These are phyloP conservation scores for Drosophila pseudoananassae DNA, from an alignment of 1,140 invertebrate genomes.

Conservation along the genomic window DNA sequence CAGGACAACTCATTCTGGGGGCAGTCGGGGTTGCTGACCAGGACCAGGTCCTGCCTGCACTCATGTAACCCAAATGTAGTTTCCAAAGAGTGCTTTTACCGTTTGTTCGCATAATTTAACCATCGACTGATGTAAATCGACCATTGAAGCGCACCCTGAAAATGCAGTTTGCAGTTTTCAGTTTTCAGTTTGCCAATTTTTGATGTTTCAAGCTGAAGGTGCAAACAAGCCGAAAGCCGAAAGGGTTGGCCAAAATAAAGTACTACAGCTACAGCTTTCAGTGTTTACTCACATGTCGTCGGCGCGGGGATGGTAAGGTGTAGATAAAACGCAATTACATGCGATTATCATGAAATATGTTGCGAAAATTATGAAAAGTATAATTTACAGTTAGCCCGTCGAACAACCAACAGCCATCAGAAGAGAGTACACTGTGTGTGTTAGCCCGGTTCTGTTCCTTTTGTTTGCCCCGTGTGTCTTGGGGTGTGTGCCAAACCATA, in stretches of 20 bases:
- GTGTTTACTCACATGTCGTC: slow-evolving; percentile 74
- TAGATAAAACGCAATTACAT: slow-evolving; percentile 84
- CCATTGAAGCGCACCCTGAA: slow-evolving; percentile 72
- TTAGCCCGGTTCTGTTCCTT: slow-evolving; percentile 19
- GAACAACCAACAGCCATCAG: slow-evolving; percentile 11
- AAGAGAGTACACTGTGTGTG: slow-evolving; percentile 3
- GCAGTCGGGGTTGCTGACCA: slow-evolving; percentile 57
- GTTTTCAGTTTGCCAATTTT: slow-evolving; percentile 11
- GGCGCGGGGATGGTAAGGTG: slow-evolving; percentile 77
- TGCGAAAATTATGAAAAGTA: slow-evolving; percentile 83
- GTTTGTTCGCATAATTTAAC: slow-evolving; percentile 78
- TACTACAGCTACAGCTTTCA: not conserved
- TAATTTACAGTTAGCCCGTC: slow-evolving; percentile 82
- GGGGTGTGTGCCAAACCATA: slow-evolving; percentile 84
- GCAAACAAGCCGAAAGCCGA: slow-evolving; percentile 29
- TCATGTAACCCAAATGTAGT: slow-evolving; percentile 73
- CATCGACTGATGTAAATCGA: slow-evolving; percentile 70
- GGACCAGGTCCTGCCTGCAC: slow-evolving; percentile 8
- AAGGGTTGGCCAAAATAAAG: slow-evolving; percentile 10
- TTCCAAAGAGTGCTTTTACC: slow-evolving; percentile 60
- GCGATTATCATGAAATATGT: slow-evolving; percentile 83
- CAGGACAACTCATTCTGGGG: slow-evolving; percentile 4
- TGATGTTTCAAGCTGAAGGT: slow-evolving; percentile 23
- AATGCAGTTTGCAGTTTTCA: slow-evolving; percentile 38
- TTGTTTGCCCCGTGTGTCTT: slow-evolving; percentile 45